Percentiles rank a stretch among this genome's conserved stretches.
Conservation (phyloP, 2,113 vertebrate genomes). For the Dasyornis broadbenti region DNA sequence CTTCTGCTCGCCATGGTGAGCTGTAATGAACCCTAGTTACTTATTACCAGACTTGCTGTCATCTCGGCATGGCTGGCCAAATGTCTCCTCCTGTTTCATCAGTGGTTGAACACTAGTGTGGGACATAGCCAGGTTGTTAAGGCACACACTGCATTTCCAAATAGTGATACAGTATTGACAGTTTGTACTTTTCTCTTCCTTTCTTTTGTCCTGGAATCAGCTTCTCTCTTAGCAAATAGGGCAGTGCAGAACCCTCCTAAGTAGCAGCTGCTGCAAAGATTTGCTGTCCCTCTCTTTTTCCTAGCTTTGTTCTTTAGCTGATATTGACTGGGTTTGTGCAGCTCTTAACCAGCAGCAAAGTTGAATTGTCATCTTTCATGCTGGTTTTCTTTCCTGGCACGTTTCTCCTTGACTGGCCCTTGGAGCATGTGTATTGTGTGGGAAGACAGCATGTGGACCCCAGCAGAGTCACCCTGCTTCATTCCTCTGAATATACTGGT, state of each 20-base stretch:
- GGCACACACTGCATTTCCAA: not conserved
- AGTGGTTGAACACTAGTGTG: not conserved
- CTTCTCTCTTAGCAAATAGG: not conserved
- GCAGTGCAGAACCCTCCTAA: not conserved
- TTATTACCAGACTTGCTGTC: not conserved
- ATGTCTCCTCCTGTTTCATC: not conserved
- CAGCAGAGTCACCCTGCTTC: not conserved
- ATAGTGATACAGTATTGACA: not conserved
- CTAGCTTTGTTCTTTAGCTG: not conserved
- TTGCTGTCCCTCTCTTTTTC: not conserved
- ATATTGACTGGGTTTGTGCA: not conserved
- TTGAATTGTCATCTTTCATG: not conserved
- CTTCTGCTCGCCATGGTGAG: not conserved
- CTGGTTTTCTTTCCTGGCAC: not conserved
- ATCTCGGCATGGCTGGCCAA: not conserved
- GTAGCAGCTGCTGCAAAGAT: not conserved
- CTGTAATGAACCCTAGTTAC: not conserved
- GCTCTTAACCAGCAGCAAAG: not conserved
- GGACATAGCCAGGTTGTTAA: not conserved
- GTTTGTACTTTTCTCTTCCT: not conserved
- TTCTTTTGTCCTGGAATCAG: not conserved
- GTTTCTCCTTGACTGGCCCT: not conserved
- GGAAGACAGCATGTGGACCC: not conserved
- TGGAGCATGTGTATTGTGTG: not conserved
- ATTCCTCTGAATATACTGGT: not conserved